phyloP scores from a whole-genome alignment of 2,113 vertebrate species.

The Elephas maximus region DNA sequence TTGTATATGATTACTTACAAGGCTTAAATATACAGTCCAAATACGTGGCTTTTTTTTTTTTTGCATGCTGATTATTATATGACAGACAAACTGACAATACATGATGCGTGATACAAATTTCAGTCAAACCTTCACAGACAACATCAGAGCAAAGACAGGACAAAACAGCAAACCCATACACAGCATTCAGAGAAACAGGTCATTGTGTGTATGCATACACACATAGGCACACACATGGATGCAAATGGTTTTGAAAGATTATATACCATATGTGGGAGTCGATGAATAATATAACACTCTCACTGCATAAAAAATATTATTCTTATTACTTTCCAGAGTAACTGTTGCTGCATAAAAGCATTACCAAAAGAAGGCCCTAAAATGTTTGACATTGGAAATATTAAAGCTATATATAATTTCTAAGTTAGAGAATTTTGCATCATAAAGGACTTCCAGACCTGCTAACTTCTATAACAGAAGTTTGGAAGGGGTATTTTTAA shows the following conservation, averaged over 20 bases:
- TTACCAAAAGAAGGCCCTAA: conserved; percentile 83
- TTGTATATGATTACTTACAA: conserved; percentile 86
- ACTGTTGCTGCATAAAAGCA: conserved; percentile 81
- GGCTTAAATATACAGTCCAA: conserved; percentile 83
- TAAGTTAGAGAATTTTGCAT: conserved; percentile 87
- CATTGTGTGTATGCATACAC: conserved; percentile 58
- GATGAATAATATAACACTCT: conserved; percentile 85
- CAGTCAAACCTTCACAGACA: conserved; percentile 83
- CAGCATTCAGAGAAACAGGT: conserved; percentile 81
- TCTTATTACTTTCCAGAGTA: conserved; percentile 86
- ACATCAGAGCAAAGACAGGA: conserved; percentile 77
- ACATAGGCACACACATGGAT: background rate
- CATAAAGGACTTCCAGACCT: conserved; percentile 86
- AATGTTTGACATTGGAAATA: conserved; percentile 88
- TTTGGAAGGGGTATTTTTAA: conserved; percentile 86
- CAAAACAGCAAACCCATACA: conserved; percentile 80
- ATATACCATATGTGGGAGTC: conserved; percentile 80
- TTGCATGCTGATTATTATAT: conserved; percentile 85
- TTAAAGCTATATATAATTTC: conserved; percentile 85
- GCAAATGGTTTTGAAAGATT: conserved; percentile 58
- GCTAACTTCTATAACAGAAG: conserved; percentile 85
- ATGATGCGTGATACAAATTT: conserved; percentile 85
- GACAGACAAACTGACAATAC: conserved; percentile 84
- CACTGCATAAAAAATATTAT: conserved; percentile 87
- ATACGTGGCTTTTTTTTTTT: conserved; percentile 73